Conservation (phyloP, 1,140 invertebrate species). For the Myzus persicae region DNA sequence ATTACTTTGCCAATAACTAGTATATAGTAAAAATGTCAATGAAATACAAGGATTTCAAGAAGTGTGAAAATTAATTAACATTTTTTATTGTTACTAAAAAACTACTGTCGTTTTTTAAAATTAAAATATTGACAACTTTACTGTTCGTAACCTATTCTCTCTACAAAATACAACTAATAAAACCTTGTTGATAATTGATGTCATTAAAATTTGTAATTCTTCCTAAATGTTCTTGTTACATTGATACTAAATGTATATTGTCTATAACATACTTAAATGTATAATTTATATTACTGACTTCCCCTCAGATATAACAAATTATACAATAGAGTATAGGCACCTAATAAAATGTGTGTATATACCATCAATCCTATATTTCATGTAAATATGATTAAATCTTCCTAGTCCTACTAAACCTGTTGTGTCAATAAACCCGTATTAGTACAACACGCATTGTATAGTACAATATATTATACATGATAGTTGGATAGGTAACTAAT, state of each 20-base stretch:
- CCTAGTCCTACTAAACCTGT: too few relatives aligned
- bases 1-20: not conserved
- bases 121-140: not conserved
- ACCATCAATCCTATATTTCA: too few relatives aligned
- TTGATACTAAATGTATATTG: not conserved
- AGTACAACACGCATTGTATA: not conserved
- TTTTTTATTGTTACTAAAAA: not conserved
- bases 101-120: not conserved
- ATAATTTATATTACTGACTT: not conserved
- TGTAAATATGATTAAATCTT: too few relatives aligned
- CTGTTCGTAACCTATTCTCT: not conserved
- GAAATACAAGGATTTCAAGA: not conserved
- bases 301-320: too few relatives aligned
- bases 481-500: too few relatives aligned
- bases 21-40: not conserved
- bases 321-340: too few relatives aligned
- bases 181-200: not conserved
- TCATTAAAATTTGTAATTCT: not conserved
- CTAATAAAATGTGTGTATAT: too few relatives aligned
- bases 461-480: too few relatives aligned
- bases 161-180: not conserved
- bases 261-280: not conserved
- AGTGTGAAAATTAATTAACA: not conserved
- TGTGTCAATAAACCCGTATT: not conserved
- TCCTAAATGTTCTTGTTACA: not conserved